phyloP scores from a whole-genome alignment of 2,888 invertebrate genomes.

The Chrysolina haemoptera region DNA sequence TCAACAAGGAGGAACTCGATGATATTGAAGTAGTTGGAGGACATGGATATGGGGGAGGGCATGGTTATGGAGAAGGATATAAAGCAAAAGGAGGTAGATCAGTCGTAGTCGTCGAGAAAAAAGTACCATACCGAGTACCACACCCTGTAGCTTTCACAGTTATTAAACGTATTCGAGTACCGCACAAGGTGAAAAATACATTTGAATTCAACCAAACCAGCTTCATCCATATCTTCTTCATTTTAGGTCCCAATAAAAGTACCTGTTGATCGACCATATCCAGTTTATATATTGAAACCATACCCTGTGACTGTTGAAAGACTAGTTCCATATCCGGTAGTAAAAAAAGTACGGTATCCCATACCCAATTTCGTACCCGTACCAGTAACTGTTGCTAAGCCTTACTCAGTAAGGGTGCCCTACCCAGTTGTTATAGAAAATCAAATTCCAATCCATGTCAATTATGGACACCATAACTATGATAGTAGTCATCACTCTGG shows the following conservation, averaged over 20 bases:
- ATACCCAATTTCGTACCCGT: constrained; percentile 69
- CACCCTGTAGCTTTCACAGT: constrained; percentile 72
- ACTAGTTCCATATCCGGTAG: constrained; percentile 75
- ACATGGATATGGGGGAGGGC: background rate
- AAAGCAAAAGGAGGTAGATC: constrained; percentile 40
- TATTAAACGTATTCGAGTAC: constrained; percentile 72
- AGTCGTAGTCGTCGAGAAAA: constrained; percentile 59
- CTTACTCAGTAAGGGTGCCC: constrained; percentile 74
- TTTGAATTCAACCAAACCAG: background rate
- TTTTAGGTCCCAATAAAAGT: constrained; percentile 60
- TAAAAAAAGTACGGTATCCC: constrained; percentile 71
- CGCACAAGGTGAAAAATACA: constrained; percentile 69
- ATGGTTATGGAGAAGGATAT: constrained; percentile 37
- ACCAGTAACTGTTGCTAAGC: constrained; percentile 74
- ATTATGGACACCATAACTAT: too few relatives aligned
- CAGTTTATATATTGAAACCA: constrained; percentile 64
- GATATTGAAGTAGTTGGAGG: constrained; percentile 48
- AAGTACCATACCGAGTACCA: constrained; percentile 69
- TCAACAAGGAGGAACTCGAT: constrained; percentile 54
- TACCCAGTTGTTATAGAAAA: constrained; percentile 75
- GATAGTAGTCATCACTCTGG: constrained; percentile 54
- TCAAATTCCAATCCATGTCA: constrained; percentile 69
- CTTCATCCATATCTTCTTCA: background rate
- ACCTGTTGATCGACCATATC: constrained; percentile 66
- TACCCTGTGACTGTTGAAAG: constrained; percentile 74